Evolutionary conservation across 2,797 vertebrate genomes (phyloP).

Genomic region (Pseudochaenichthys georgianus): DNA sequence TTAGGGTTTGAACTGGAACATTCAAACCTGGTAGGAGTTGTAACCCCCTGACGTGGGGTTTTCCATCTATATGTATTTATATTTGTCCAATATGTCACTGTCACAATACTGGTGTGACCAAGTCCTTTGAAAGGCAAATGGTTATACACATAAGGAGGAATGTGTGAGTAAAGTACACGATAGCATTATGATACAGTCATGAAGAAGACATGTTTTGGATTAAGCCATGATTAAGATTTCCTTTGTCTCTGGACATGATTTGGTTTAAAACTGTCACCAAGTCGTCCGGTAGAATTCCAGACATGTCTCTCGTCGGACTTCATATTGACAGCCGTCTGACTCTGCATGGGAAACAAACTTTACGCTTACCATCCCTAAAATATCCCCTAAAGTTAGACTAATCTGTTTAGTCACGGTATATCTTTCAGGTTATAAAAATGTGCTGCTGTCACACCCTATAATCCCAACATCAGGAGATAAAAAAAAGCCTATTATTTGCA

Average conservation of each 20-base stretch:
- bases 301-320: neutral
- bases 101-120: neutral
- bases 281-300: neutral
- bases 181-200: no score
- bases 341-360: neutral
- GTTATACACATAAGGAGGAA: neutral
- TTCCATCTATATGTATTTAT: neutral
- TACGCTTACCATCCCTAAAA: neutral
- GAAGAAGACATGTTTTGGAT: no score
- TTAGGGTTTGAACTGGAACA: no score
- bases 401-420: constrained; percentile 7
- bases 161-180: neutral
- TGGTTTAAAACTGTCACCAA: constrained; percentile 1
- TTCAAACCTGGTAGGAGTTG: no score
- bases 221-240: no score
- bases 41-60: no score
- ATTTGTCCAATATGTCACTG: neutral
- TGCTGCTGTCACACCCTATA: constrained; percentile 14
- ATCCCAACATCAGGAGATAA: neutral
- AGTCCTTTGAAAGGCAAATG: neutral
- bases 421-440: constrained; percentile 10
- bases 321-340: neutral
- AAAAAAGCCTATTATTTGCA: neutral
- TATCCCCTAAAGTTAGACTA: neutral
- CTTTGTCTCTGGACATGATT: no score